Base-by-base conservation (phyloP, 1,140 invertebrate genomes). In the Calephelis nemesis region DNA sequence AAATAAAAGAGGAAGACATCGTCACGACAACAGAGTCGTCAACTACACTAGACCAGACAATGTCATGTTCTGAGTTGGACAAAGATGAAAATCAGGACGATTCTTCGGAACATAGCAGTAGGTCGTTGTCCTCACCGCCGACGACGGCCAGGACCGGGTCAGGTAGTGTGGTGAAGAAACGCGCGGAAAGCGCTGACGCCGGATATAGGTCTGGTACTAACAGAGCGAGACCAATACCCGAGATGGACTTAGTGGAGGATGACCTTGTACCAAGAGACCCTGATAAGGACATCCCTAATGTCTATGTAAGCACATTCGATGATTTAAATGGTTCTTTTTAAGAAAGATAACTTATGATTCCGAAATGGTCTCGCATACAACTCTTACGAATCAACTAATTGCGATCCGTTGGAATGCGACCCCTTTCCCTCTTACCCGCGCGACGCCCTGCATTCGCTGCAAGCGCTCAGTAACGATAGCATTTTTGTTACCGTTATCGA, bases 201-300 rank as follows among this genome's bases (percentile, higher is more conserved):
- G 67, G 67, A 1, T 75, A 74, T 7, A 65, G 78, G n/a, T 77
- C 82, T 5, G 77, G 79, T 9, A 78, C 78, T 0, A 79, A 65
- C 9, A 84, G 80, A 65, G 74, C 82, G 3, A 82, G 87, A 47
- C 88, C 88, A 12, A 90, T 91, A 9, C 86, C 88, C 4, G 79
- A 80, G 45, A 63, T 79, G 54, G 70, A 79, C 0, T 72, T 67
- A 5, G n/a, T 42, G 58, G 81, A 77, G 12, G 62, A 72, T 15
- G 69, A 80, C 8, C 65, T 75, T 5, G 10, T 82, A 0, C 88
- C 85, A 0, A 73, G 75, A 47, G 86, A 91, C 60, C 88, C 87
- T 30, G 84, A 91, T 76, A 78, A 85, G 58, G 87, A 90, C 63
- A 88, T 73, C 13, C 82, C 88, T 7, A 73, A 88, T 72, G 76